Evolutionary conservation across 2,888 invertebrate genomes (phyloP), one percentile per base, ranked within the genome.

Genomic region (Rhagophthalmus giganteus): DNA sequence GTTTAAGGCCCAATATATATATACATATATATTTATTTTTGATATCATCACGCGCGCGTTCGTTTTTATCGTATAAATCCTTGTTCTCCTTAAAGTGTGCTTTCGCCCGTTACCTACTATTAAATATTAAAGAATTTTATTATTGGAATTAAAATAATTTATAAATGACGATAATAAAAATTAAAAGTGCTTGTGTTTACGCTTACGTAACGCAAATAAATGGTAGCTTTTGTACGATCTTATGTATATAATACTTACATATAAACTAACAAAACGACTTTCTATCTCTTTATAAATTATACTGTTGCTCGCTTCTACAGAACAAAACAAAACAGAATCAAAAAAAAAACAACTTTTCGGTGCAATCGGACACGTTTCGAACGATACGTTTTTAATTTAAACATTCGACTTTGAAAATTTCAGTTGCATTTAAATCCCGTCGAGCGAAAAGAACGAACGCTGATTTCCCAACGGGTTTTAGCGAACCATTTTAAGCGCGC

Each of bases 221-320:
- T 51, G 51, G 51, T 51, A 51, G 51, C 51, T 51, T 51, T 51
- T 51, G 45, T 51, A 51, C 51, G 45, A 45, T 39, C 44, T 44
- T 45, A 40, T 51, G 51, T 51, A 51, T 40, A 46, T 44, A 51
- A 30, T 35, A 20, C 3, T 5, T 20, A 20, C 20, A 5, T 20
- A 20, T 20, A 33, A 47, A 27, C 16, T 39, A 47, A 49, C 38
- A 45, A 50, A 51, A 40, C 27, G 34, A 45, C 51, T 51, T 41
- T 51, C 51, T 51, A 51, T 45, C 51, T 51, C 40, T 48, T 30
- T 49, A 42, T 44, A 41, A 49, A 14, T 51, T 40, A 40, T 46
- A 45, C 39, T 35, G 51, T 35, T 34, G 51, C 47, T 26, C 47
- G 38, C 28, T 47, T 39, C 14, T 26, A 5, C 25, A 27, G 2